Evolutionary conservation across 64 coral and sea anemone genomes (phyloP).

Genomic region (Actinia equina): DNA sequence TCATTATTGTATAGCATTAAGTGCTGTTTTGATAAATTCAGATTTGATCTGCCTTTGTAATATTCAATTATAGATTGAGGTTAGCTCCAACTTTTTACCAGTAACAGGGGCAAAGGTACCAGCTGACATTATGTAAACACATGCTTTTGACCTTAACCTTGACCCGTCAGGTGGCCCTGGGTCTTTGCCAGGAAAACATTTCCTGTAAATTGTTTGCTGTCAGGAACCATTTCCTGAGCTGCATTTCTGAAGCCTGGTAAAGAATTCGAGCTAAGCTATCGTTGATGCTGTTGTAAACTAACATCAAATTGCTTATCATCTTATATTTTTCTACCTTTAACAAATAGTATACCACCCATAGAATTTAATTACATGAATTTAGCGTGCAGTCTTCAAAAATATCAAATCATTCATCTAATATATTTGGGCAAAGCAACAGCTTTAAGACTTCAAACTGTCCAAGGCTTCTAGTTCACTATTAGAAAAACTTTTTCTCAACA

Average conservation of each 20-base stretch:
- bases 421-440: not conserved
- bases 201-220: not conserved
- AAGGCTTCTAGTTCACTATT: not conserved
- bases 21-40: not conserved
- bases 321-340: conserved; percentile 10
- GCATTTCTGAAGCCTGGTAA: not conserved
- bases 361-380: conserved; percentile 1
- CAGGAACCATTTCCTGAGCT: not conserved
- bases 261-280: not conserved
- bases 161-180: not conserved
- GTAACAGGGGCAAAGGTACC: not conserved
- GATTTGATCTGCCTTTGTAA: conserved; percentile 5
- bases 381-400: not conserved
- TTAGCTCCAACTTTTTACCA: not conserved
- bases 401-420: not conserved
- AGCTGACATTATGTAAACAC: not conserved
- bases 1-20: not conserved
- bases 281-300: not conserved
- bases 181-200: not conserved
- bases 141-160: not conserved
- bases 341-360: not conserved
- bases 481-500: not conserved
- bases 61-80: not conserved
- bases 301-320: not conserved
- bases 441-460: not conserved